Percentiles rank a stretch among this genome's conserved stretches.
Evolutionary conservation across 2,113 vertebrate species (phyloP).

Genomic region (Pachycephala philippinensis): DNA sequence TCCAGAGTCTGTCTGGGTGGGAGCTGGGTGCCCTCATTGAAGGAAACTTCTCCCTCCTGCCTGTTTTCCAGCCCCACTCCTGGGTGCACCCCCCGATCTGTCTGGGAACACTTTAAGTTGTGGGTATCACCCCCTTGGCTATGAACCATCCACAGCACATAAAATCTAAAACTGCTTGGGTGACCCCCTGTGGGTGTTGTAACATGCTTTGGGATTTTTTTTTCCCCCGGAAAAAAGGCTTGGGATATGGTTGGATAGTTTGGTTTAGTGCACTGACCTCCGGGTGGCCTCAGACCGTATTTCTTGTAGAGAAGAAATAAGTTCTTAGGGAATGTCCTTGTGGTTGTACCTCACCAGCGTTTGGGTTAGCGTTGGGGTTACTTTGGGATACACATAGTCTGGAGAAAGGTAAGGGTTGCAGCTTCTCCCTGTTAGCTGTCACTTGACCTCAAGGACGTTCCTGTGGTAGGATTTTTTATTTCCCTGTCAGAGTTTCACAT

Average conservation of each 20-base stretch:
- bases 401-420: not conserved
- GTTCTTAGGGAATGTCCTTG: not conserved
- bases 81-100: not conserved
- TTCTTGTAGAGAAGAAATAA: not conserved
- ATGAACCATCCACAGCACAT: not conserved
- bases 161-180: rapidly evolving
- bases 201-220: rapidly evolving
- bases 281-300: not conserved
- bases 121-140: not conserved
- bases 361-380: not conserved
- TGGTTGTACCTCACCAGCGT: not conserved
- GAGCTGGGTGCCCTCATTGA: not conserved
- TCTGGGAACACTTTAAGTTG: rapidly evolving
- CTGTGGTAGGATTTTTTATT: not conserved
- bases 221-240: not conserved
- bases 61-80: not conserved
- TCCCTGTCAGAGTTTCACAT: not conserved
- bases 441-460: not conserved
- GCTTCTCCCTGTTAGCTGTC: not conserved
- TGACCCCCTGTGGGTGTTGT: not conserved
- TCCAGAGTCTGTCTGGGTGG: not conserved
- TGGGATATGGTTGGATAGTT: not conserved
- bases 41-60: not conserved
- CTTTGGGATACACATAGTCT: not conserved
- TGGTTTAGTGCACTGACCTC: not conserved